phyloP scores from a whole-genome alignment of 2,797 vertebrate genomes.

The Muscicapa comitata region DNA sequence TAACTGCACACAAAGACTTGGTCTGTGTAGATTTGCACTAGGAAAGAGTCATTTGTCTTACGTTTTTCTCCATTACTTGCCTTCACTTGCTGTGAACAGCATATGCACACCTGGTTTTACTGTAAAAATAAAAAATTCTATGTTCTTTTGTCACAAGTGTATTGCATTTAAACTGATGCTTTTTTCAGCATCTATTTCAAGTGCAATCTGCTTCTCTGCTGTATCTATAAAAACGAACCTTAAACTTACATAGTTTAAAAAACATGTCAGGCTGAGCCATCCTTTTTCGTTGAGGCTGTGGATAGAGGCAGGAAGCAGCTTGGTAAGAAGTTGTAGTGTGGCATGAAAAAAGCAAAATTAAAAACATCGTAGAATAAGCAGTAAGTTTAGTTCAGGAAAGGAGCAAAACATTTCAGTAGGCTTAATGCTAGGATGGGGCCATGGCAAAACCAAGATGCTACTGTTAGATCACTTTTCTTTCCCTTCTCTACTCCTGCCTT shows the following conservation, averaged over 20 bases:
- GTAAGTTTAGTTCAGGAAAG: not conserved
- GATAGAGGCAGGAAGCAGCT: not conserved
- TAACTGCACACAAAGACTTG: conserved; percentile 12
- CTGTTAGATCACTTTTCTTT: not conserved
- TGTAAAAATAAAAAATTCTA: not conserved
- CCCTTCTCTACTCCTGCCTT: not conserved
- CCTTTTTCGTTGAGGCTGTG: not conserved
- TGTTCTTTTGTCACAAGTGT: not conserved
- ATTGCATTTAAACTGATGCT: not conserved
- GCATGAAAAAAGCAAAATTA: not conserved
- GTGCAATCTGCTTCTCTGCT: not conserved
- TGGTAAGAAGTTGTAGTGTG: not conserved
- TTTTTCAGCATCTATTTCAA: not conserved
- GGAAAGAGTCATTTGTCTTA: not conserved
- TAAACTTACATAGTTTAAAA: not conserved
- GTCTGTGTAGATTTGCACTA: not conserved
- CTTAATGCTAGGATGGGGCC: not conserved
- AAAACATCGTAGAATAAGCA: not conserved
- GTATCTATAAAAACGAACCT: not conserved
- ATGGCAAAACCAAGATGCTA: not conserved
- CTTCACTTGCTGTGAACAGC: not conserved
- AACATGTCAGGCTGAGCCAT: not conserved
- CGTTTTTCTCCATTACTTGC: not conserved
- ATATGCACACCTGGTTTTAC: not conserved
- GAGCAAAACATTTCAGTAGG: not conserved